Evolutionary conservation across 2,888 invertebrate genomes (phyloP), one percentile per base, ranked within the genome.

Genomic region (Mongoloraphidia duomilia): DNA sequence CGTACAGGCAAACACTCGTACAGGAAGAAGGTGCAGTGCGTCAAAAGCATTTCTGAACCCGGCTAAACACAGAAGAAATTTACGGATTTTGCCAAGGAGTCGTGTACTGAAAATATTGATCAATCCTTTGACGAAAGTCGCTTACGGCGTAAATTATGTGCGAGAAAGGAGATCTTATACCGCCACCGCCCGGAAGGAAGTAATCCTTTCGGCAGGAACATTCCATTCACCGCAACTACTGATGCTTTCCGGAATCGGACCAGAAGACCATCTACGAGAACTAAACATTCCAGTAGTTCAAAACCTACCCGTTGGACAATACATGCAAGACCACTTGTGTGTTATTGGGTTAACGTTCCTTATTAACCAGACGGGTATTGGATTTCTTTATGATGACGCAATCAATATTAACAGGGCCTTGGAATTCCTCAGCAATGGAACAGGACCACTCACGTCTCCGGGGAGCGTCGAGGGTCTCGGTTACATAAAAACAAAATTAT

Each of bases 221-320:
- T 80, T 92, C 55, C 85, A 84, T 57, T 82, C 87, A 1, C 87
- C 91, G 0, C 90, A 91, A 63, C 63, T 92, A 3, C 72, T 92
- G 8, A 84, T 90, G 84, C 65, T 91, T 9, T 88, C 88, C 5
- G 89, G 89, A 0, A 60, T 78, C 9, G 78, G 78, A 3, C 77
- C 77, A 1, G 70, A 64, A 56, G 64, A 73, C 4, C 79, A 82
- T 54, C 61, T 82, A 47, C 59, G 72, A 51, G 65, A 74, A 2
- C 60, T 78, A 2, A 71, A 71, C 13, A 82, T 84, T 52, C 69
- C 75, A 0, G 72, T 79, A 0, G 63, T 82, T 39, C 65, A 75
- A 54, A 73, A 84, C 59, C 67, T 80, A 9, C 75, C 71, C 53
- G 84, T 85, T 1, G 85, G 85, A 3, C 66, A 76, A 60, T 76